These are phyloP conservation scores for Amblyraja radiata DNA, from an alignment of 2,797 vertebrate species.

Conservation along the genomic window DNA sequence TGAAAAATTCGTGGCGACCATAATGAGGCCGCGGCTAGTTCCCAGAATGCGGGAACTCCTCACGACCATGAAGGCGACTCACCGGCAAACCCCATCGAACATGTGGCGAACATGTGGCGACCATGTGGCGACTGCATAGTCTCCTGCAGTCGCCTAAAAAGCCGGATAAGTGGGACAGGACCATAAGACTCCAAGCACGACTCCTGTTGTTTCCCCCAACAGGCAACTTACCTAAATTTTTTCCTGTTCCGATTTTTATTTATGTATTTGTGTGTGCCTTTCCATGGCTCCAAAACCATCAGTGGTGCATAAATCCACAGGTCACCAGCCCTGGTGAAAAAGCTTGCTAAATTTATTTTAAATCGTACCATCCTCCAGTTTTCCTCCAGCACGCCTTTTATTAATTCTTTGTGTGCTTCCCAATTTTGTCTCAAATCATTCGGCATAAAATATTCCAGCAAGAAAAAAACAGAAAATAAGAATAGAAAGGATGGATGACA, in stretches of 20 bases:
- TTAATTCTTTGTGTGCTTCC: neutral
- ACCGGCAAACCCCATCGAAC: too few relatives aligned
- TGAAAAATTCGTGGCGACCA: too few relatives aligned
- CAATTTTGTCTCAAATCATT: neutral
- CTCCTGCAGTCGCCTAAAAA: too few relatives aligned
- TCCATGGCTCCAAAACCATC: neutral
- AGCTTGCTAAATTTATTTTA: neutral
- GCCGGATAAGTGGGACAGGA: too few relatives aligned
- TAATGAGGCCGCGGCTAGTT: too few relatives aligned
- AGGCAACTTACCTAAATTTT: neutral
- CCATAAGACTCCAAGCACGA: neutral
- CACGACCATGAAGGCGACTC: too few relatives aligned
- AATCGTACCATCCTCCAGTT: neutral
- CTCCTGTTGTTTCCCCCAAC: neutral
- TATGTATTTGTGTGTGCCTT: neutral
- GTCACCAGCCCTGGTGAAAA: neutral
- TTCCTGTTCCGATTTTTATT: neutral
- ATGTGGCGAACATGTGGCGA: too few relatives aligned
- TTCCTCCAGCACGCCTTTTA: neutral
- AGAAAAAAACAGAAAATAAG: neutral
- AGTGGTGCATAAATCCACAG: neutral
- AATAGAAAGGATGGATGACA: neutral
- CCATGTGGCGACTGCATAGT: too few relatives aligned
- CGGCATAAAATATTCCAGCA: neutral
- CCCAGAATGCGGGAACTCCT: too few relatives aligned